Conservation (phyloP, 2,797 vertebrate genomes). For the Naso thynnoides region DNA sequence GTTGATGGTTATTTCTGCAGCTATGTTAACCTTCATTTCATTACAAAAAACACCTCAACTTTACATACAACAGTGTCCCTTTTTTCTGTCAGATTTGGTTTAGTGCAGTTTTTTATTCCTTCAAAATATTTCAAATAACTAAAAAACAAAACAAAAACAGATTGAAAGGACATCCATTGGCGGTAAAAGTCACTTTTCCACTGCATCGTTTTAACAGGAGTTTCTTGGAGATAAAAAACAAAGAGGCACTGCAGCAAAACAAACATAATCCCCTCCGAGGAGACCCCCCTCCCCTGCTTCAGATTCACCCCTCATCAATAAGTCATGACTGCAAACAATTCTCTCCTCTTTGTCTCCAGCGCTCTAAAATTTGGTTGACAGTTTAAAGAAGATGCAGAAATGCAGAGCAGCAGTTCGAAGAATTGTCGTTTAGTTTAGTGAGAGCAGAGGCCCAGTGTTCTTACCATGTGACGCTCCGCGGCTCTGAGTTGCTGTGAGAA, state of each 20-base stretch:
- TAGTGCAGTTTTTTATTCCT: not conserved
- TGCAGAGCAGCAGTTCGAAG: not conserved
- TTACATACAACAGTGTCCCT: too few relatives aligned
- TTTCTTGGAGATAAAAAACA: slow-evolving; percentile 37
- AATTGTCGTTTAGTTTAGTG: slow-evolving; percentile 11
- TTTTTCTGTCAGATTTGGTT: too few relatives aligned
- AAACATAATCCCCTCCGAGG: slow-evolving; percentile 42
- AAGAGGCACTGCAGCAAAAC: slow-evolving; percentile 48
- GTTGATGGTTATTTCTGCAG: too few relatives aligned
- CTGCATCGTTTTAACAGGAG: not conserved
- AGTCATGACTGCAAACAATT: slow-evolving; percentile 13
- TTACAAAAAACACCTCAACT: too few relatives aligned
- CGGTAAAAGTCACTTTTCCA: not conserved
- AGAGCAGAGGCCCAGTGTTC: slow-evolving; percentile 51
- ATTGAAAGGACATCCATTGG: rapidly evolving
- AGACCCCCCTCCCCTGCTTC: not conserved
- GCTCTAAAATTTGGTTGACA: not conserved
- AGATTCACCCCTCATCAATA: slow-evolving; percentile 28
- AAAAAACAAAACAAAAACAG: not conserved
- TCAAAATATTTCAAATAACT: not conserved
- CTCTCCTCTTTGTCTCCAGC: not conserved
- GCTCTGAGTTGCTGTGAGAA: slow-evolving; percentile 64
- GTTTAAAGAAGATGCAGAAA: slow-evolving; percentile 11
- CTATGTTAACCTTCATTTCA: too few relatives aligned
- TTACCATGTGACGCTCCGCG: slow-evolving; percentile 76